Percentiles rank a stretch among this genome's conserved stretches.
Conservation (phyloP, 2,797 vertebrate species). For the Pangasius larnaudii region DNA sequence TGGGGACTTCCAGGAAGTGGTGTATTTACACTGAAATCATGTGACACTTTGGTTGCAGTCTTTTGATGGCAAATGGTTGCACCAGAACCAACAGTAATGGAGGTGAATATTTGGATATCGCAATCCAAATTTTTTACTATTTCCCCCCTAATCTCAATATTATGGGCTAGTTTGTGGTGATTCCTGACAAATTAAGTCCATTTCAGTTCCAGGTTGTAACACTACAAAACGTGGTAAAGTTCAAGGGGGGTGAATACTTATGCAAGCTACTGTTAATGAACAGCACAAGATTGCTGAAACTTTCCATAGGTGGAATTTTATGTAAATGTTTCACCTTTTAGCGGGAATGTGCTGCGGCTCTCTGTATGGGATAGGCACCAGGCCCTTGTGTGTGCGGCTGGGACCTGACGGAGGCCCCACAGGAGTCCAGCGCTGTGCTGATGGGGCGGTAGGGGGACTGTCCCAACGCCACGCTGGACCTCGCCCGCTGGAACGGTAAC, state of each 20-base stretch:
- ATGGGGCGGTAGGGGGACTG: conserved; percentile 76
- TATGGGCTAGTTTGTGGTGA: not conserved
- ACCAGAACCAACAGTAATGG: not conserved
- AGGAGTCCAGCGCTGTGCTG: conserved; percentile 78
- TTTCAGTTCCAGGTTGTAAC: not conserved
- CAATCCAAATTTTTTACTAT: not conserved
- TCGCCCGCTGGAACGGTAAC: conserved; percentile 80
- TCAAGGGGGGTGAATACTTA: not conserved
- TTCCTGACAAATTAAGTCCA: too few species aligned
- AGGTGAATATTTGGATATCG: not conserved
- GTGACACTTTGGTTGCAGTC: not conserved
- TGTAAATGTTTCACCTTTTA: conserved; percentile 77
- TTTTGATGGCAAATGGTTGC: not conserved
- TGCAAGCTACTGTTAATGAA: not conserved
- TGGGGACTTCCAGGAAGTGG: not conserved
- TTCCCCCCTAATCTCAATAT: not conserved
- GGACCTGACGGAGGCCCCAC: conserved; percentile 74
- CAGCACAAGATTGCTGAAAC: not conserved
- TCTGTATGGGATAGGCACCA: conserved; percentile 80
- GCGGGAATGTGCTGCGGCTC: conserved; percentile 81
- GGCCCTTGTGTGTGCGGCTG: conserved; percentile 75
- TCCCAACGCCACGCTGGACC: conserved; percentile 86
- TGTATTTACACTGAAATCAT: not conserved
- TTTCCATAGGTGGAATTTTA: too few species aligned
- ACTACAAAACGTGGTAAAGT: not conserved